Percentiles rank a stretch among this genome's conserved stretches.
phyloP scores from a whole-genome alignment of 2,888 invertebrate species.

The Napeogenes sylphis region DNA sequence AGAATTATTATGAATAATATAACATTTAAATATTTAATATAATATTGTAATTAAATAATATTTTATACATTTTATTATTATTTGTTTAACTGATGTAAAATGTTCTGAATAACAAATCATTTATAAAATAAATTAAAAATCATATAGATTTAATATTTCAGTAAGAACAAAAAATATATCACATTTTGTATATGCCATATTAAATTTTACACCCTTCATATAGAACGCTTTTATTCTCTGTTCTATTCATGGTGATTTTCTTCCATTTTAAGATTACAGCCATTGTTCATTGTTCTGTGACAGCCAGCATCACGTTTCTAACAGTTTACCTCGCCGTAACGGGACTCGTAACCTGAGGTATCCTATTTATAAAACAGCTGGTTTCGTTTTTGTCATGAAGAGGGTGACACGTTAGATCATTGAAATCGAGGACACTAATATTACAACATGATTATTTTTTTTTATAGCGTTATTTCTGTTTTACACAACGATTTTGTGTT shows the following conservation, averaged over 20 bases:
- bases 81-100: too few relatives aligned
- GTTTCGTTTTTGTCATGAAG: slow-evolving; percentile 55
- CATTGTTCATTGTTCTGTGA: slow-evolving; percentile 70
- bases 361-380: slow-evolving; percentile 60
- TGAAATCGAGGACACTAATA: slow-evolving; percentile 34
- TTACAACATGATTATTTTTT: neutral
- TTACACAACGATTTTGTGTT: too few relatives aligned
- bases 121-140: too few relatives aligned
- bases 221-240: slow-evolving; percentile 35
- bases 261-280: slow-evolving; percentile 63
- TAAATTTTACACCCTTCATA: slow-evolving; percentile 26
- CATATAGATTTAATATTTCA: too few relatives aligned
- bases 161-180: slow-evolving; percentile 9
- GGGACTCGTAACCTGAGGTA: slow-evolving; percentile 58
- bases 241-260: slow-evolving; percentile 51
- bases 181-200: slow-evolving; percentile 15
- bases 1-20: too few relatives aligned
- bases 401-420: slow-evolving; percentile 52
- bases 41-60: too few relatives aligned
- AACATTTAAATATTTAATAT: too few relatives aligned
- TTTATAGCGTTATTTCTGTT: neutral
- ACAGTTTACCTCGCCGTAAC: slow-evolving; percentile 57
- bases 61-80: too few relatives aligned
- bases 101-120: too few relatives aligned
- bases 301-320: slow-evolving; percentile 65